Evolutionary conservation across 2,888 invertebrate species (phyloP).

Genomic region (Furcula furcula): DNA sequence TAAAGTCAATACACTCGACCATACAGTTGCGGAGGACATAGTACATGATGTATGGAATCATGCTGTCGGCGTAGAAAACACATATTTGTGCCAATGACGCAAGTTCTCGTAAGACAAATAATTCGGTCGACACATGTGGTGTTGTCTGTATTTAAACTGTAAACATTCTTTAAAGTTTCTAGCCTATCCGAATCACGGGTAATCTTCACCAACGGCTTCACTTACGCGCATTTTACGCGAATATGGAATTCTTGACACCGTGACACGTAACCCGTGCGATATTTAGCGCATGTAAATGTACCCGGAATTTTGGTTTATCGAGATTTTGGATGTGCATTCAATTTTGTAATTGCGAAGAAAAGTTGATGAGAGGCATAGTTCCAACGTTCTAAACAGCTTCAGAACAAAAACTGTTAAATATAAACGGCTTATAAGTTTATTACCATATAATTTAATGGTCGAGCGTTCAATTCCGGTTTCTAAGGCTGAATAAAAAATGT

Average conservation of each 20-base stretch:
- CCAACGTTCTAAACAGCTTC: no score
- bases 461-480: no score
- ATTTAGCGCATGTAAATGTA: slow-evolving; percentile 8
- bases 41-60: no score
- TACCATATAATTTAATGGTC: no score
- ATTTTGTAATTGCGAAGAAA: slow-evolving; percentile 2
- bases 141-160: slow-evolving; percentile 26
- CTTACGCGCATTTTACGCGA: slow-evolving; percentile 12
- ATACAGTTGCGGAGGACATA: no score
- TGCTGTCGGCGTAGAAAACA: no score
- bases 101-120: slow-evolving; percentile 23
- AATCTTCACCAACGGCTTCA: slow-evolving; percentile 24
- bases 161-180: slow-evolving; percentile 25
- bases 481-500: no score
- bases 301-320: slow-evolving; percentile 4
- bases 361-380: no score
- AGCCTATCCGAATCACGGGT: slow-evolving; percentile 22
- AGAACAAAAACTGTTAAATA: no score
- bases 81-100: slow-evolving; percentile 31
- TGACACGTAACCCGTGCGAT: background rate
- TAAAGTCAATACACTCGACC: background rate
- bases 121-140: slow-evolving; percentile 28
- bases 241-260: slow-evolving; percentile 19
- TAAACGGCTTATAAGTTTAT: no score
- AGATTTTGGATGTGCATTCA: slow-evolving; percentile 8